A percentile compares a stretch with the other conserved stretches of the same genome.
Conservation (phyloP, 2,797 vertebrate genomes). For the Cyclura pinguis region DNA sequence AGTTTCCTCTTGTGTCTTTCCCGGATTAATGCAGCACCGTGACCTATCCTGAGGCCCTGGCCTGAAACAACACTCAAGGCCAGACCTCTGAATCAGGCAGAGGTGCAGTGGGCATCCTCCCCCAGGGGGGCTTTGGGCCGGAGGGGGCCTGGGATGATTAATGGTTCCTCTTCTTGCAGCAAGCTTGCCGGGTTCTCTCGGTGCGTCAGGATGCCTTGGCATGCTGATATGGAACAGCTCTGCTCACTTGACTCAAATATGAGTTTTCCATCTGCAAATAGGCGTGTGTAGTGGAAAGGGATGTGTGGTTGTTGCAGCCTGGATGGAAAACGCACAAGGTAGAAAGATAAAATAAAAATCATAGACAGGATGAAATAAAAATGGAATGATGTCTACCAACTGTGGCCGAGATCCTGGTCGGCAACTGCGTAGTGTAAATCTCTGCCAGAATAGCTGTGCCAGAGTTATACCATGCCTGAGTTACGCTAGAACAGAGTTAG, state of each 20-base stretch:
- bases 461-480: too few species aligned
- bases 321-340: not conserved
- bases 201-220: not conserved
- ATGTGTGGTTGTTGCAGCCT: not conserved
- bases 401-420: not conserved
- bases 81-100: not conserved
- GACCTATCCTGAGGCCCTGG: not conserved
- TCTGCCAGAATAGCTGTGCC: too few species aligned
- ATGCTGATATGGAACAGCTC: not conserved
- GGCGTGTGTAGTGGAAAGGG: not conserved
- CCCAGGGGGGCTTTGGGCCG: not conserved
- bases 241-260: not conserved
- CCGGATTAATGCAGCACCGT: not conserved
- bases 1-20: too few species aligned
- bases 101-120: not conserved
- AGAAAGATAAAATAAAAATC: not conserved
- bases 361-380: slow-evolving; percentile 41
- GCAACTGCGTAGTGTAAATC: too few species aligned
- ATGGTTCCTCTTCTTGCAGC: not conserved
- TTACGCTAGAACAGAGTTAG: too few species aligned
- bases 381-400: slow-evolving; percentile 29
- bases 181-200: too few species aligned
- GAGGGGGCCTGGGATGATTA: not conserved
- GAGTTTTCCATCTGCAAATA: not conserved
- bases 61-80: not conserved